phyloP scores from a whole-genome alignment of 2,888 invertebrate genomes.

The Cremastobaeus sp. region DNA sequence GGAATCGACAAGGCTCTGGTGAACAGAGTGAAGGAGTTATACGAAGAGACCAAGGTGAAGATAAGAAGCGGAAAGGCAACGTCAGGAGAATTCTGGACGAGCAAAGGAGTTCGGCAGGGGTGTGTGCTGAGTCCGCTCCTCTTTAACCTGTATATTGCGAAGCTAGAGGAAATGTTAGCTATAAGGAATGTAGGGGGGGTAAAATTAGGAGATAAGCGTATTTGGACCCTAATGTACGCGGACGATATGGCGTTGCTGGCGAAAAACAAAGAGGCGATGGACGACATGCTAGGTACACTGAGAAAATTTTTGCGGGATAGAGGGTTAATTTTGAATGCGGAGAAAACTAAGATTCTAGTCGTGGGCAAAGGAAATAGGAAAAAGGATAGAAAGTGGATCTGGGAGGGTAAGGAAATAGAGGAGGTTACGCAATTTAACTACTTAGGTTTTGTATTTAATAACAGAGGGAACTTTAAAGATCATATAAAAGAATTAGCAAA shows the following conservation, averaged over 20 bases:
- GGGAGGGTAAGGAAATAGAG: slow-evolving; percentile 10
- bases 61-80: slow-evolving; percentile 2
- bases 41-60: slow-evolving; percentile 28
- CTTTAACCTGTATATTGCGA: slow-evolving; percentile 48
- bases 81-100: slow-evolving; percentile 36
- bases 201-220: not conserved
- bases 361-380: not conserved
- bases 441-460: not conserved
- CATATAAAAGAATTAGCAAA: not conserved
- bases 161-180: slow-evolving; percentile 31
- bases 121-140: slow-evolving; percentile 54
- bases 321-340: not conserved
- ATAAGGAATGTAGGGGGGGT: slow-evolving; percentile 39
- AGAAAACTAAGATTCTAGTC: not conserved
- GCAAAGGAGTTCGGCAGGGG: slow-evolving; percentile 50
- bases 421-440: slow-evolving; percentile 6
- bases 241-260: no score
- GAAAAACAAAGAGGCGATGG: not conserved
- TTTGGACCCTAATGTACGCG: not conserved
- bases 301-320: not conserved
- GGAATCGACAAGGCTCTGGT: slow-evolving; percentile 13
- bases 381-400: not conserved
- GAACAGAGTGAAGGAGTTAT: slow-evolving; percentile 8
- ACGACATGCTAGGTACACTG: not conserved
- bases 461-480: not conserved